phyloP scores from a whole-genome alignment of 2,797 vertebrate species.

The Epinephelus malabaricus region DNA sequence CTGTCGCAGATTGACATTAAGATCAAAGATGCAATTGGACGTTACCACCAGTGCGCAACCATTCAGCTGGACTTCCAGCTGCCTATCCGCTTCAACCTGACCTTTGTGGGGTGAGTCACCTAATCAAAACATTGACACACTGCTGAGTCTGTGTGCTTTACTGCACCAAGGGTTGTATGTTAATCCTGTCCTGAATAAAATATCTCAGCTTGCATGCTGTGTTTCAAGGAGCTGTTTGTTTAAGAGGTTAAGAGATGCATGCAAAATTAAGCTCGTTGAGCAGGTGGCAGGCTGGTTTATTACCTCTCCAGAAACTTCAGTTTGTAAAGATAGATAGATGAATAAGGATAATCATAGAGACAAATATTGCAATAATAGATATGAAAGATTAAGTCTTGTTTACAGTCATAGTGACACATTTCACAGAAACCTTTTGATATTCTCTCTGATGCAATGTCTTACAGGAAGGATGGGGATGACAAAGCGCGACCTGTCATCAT shows the following conservation, averaged over 20 bases:
- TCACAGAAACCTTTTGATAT: background rate
- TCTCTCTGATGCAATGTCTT: slow-evolving; percentile 9
- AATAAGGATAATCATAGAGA: too few relatives aligned
- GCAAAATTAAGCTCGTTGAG: slow-evolving; percentile 7
- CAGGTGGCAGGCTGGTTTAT: background rate
- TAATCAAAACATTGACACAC: slow-evolving; percentile 39
- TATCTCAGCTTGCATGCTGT: background rate
- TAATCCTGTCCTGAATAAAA: slow-evolving; percentile 39
- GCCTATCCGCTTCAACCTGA: slow-evolving; percentile 93
- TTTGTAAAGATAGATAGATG: slow-evolving; percentile 1
- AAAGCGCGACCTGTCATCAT: slow-evolving; percentile 94
- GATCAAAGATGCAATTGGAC: slow-evolving; percentile 95
- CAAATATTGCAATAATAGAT: too few relatives aligned
- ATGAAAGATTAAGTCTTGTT: too few relatives aligned
- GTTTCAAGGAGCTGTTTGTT: background rate
- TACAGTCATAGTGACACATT: background rate
- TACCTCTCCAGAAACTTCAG: slow-evolving; percentile 8
- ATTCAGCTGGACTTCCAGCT: slow-evolving; percentile 98
- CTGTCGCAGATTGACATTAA: slow-evolving; percentile 93
- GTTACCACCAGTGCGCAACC: slow-evolving; percentile 97
- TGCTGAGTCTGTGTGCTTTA: slow-evolving; percentile 39
- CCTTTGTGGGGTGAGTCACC: slow-evolving; percentile 92
- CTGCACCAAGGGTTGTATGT: slow-evolving; percentile 31
- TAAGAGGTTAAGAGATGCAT: slow-evolving; percentile 12
- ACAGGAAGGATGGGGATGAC: slow-evolving; percentile 90